A percentile compares a stretch with the other conserved stretches of the same genome.
phyloP scores from a whole-genome alignment of 2,113 vertebrate species.

The Malaclemys terrapin region DNA sequence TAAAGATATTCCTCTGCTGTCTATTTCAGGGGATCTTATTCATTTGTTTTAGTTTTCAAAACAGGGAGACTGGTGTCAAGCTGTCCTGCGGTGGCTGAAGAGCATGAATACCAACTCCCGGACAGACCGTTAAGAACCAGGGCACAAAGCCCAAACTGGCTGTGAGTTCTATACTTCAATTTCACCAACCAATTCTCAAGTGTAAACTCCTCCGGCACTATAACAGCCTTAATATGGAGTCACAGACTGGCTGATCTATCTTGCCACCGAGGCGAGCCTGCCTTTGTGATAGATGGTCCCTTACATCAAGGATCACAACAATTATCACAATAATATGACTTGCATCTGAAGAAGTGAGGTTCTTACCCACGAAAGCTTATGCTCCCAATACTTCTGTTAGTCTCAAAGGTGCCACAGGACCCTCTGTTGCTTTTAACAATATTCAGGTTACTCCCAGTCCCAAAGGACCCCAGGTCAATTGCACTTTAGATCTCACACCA shows the following conservation, averaged over 20 bases:
- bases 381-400: too few relatives aligned
- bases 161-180: not conserved
- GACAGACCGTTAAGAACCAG: not conserved
- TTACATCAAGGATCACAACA: not conserved
- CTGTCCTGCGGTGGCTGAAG: not conserved
- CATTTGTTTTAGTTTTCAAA: slow-evolving; percentile 30
- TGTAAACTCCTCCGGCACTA: not conserved
- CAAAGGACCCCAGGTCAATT: not conserved
- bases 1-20: not conserved
- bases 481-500: not conserved
- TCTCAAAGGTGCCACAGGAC: too few relatives aligned
- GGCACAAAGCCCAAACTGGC: not conserved
- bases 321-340: too few relatives aligned
- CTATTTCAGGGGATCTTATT: not conserved
- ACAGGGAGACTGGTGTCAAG: not conserved
- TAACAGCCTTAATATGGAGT: not conserved
- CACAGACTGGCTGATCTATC: not conserved
- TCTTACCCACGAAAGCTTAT: too few relatives aligned
- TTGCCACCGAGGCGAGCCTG: too few relatives aligned
- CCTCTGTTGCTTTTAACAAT: not conserved
- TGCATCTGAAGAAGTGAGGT: too few relatives aligned
- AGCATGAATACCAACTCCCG: not conserved
- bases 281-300: not conserved
- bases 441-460: not conserved
- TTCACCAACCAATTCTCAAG: not conserved